phyloP scores from a whole-genome alignment of 1,140 invertebrate species.

The Vanessa atalanta region DNA sequence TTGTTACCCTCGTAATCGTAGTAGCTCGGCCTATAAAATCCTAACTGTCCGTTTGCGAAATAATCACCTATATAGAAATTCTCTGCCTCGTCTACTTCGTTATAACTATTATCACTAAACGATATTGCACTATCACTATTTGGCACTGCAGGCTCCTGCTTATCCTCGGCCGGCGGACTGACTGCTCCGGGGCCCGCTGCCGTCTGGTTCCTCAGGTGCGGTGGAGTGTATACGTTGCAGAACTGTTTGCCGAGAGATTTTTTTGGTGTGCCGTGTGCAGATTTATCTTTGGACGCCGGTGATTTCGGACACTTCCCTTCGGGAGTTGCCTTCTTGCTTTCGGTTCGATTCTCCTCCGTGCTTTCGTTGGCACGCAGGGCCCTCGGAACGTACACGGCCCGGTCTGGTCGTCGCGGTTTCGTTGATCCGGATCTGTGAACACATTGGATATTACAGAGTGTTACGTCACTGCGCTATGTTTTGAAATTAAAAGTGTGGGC shows the following conservation, averaged over 20 bases:
- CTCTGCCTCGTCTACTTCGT: constrained; percentile 64
- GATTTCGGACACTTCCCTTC: constrained; percentile 66
- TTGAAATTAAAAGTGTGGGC: too few species aligned
- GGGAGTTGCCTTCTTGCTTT: constrained; percentile 49
- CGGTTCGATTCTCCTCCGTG: constrained; percentile 55
- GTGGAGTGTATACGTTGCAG: constrained; percentile 79
- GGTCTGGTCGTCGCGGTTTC: constrained; percentile 85
- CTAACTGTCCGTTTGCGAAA: constrained; percentile 73
- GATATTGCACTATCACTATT: constrained; percentile 74
- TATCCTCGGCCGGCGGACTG: constrained; percentile 36
- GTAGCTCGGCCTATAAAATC: constrained; percentile 65
- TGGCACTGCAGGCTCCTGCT: constrained; percentile 72
- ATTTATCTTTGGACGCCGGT: constrained; percentile 60
- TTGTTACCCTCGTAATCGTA: constrained; percentile 61
- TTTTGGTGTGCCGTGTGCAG: constrained; percentile 61
- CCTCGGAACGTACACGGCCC: constrained; percentile 88
- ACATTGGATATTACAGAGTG: background rate
- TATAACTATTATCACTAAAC: constrained; percentile 69
- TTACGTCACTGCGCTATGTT: too few species aligned
- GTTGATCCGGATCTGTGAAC: constrained; percentile 60
- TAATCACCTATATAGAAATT: constrained; percentile 78
- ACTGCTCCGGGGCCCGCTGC: constrained; percentile 25
- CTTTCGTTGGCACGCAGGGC: constrained; percentile 82
- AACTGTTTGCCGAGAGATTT: constrained; percentile 69
- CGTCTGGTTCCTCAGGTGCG: constrained; percentile 66